Base-by-base conservation (phyloP, 2,113 vertebrate species). In the Leptobrachium ailaonicum region DNA sequence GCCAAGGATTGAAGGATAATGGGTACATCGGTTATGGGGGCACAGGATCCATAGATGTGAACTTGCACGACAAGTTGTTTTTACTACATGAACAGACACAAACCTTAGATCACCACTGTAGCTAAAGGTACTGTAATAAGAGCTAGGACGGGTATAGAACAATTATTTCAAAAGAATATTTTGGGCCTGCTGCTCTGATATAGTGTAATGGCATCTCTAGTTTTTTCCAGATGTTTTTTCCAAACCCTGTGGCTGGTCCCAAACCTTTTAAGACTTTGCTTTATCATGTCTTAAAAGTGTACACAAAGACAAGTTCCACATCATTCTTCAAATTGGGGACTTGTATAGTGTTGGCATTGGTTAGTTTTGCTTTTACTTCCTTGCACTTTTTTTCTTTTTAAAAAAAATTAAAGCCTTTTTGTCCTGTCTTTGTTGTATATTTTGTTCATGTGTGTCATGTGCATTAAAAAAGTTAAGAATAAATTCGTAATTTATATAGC, bases 361-460 rank as follows among this genome's bases (percentile, higher is more conserved):
- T 50, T 50, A 5, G 56, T 12, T 60, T 2, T 13, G 13, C 3
- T 60, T 76, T 56, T 66, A 78, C 71, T 50, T 85, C 77, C 73
- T 86, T 76, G 43, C 0, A 82, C 83, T 83, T 69, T 73, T 80
- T 80, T 80, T 71, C 72, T 80, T 66, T 80, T 80, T 62, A 58
- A 80, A 80, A 70, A 32, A 1, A 66, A 78, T 66, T 80, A 80
- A 80, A 80, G 78, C 71, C 71, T 71, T 80, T 78, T 80, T 80
- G 78, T 80, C 71, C 78, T 80, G 78, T 80, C 78, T 67, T 20
- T 5, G 47, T 10, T 62, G 5, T 53, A 11, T 60, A 12, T 14
- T 60, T 60, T 60, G 8, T 60, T 8, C 11, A 3, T 60, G 56
- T 8, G 9, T 32, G 20, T 32, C 1, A 32, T 32, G 20, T 32